These are phyloP conservation scores for Mirza zaza DNA, from an alignment of 2,113 vertebrate species.

Conservation along the genomic window DNA sequence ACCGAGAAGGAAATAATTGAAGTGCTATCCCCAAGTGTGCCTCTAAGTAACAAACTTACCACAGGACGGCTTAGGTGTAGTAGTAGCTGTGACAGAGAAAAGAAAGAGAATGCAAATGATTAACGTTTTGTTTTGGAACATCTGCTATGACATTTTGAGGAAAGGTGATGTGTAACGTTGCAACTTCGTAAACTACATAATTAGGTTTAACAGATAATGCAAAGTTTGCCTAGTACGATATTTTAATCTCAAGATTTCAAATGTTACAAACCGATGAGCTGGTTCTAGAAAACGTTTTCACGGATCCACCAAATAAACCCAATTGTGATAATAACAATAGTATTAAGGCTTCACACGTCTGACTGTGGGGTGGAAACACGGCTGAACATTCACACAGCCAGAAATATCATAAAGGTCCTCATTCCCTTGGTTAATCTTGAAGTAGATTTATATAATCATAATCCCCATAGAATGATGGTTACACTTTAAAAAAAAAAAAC, in stretches of 20 bases:
- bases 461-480: neutral
- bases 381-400: neutral
- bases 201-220: neutral
- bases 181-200: neutral
- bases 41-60: conserved; percentile 62
- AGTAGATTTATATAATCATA: neutral
- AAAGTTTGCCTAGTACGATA: no score
- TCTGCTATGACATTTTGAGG: neutral
- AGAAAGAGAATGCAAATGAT: neutral
- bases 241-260: neutral
- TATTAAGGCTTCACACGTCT: neutral
- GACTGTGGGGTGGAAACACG: accelerated
- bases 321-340: accelerated
- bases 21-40: neutral
- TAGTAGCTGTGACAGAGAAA: neutral
- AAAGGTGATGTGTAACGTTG: neutral
- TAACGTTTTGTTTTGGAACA: neutral
- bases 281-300: neutral
- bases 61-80: accelerated
- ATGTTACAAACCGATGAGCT: neutral
- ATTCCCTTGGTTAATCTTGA: neutral
- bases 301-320: neutral
- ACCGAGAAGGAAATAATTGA: neutral
- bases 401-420: neutral
- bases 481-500: neutral